Evolutionary conservation across 37 sponge, comb jelly and placozoan genomes (phyloP), one percentile per base, ranked within the genome.

Genomic region (Hormiphora californensis): DNA sequence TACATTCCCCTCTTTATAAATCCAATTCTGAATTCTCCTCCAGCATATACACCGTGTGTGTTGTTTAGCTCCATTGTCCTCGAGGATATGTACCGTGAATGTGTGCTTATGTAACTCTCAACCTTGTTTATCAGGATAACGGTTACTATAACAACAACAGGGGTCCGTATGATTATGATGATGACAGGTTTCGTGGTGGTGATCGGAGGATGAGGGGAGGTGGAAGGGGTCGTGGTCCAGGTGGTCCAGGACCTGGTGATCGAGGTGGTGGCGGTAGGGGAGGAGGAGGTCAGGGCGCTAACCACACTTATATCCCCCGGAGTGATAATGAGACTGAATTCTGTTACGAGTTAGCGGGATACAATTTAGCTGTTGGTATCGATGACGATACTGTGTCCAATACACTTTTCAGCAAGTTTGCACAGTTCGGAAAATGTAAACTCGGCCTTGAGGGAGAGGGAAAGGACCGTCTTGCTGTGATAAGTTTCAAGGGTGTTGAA

Each of bases 401-500:
- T 19, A 33, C 35, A 19, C 27, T 73, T n/a, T 73, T 73, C 44
- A 73, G 25, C 43, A 27, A 43, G 5, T 73, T 73, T 33, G 46
- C 40, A 40, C 46, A 73, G 81, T 73, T 73, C 25, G 81, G 81
- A 15, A 73, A 73, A 19, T 73, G 81, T 36, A 73, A 73, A 40
- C 46, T 73, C 0, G 81, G 81, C 8, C 40, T 73, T 36, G 81
- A 73, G 46, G 81, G 81, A 40, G 81, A 73, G 81, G 81, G 81
- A 15, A 73, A 73, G 23, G 81, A 73, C 25, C 7, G 81, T 43
- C 23, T 73, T 3, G 81, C 81, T 32, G 81, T 73, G 1, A 73
- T 73, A 43, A 73, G 81, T 73, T 73, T 73, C 38, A 73, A 73
- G 23, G 38, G 38, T 11, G 81, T 73, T 27, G 81, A 73, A 30